Evolutionary conservation across 2,113 vertebrate genomes (phyloP).

Genomic region (Prunella himalayana): DNA sequence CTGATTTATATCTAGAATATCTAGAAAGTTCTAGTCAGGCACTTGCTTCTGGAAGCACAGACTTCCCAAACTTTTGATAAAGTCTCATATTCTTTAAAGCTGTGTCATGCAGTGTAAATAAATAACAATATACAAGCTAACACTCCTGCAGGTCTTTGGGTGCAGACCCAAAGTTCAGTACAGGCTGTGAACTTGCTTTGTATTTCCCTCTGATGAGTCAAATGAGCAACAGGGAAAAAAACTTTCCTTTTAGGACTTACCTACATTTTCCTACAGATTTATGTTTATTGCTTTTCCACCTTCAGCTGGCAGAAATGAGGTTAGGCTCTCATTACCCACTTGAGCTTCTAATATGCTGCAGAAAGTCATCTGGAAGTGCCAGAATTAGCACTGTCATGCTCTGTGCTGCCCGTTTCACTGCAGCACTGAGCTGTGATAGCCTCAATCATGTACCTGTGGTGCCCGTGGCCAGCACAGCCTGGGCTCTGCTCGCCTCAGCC

Average conservation of each 20-base stretch:
- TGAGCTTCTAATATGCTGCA: neutral
- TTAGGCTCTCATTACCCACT: neutral
- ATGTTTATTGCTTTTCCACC: neutral
- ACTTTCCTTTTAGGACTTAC: neutral
- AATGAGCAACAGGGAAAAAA: neutral
- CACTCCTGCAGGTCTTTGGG: neutral
- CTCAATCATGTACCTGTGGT: slow-evolving; percentile 33
- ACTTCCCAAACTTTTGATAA: slow-evolving; percentile 60
- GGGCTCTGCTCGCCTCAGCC: neutral
- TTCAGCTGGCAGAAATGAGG: neutral
- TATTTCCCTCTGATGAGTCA: neutral
- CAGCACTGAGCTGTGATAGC: slow-evolving; percentile 8
- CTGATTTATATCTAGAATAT: neutral
- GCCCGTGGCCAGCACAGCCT: neutral
- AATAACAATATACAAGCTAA: neutral
- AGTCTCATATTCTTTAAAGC: neutral
- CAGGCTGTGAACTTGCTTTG: neutral
- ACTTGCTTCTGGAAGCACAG: neutral
- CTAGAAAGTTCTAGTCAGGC: neutral
- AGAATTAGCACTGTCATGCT: slow-evolving; percentile 67
- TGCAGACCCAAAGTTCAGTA: neutral
- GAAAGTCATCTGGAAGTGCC: slow-evolving; percentile 8
- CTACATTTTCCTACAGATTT: neutral
- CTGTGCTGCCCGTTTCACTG: slow-evolving; percentile 23
- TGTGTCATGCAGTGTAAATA: neutral